Evolutionary conservation across 2,888 invertebrate genomes (phyloP).

Genomic region (Chrysomela aeneicollis): DNA sequence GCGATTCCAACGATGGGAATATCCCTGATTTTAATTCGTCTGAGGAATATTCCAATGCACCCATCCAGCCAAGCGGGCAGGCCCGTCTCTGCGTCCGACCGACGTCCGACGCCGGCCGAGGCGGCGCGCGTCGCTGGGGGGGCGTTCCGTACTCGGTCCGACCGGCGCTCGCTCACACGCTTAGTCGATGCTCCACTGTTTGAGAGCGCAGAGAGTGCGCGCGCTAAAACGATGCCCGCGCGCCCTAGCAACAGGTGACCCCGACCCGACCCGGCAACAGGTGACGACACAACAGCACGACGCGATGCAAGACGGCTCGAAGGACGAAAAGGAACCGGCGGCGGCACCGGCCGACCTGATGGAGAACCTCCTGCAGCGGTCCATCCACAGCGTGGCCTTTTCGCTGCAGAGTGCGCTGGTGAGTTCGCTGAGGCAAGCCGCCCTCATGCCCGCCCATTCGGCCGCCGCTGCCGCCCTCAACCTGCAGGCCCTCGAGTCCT

Average conservation of each 20-base stretch:
- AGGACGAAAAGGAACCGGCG: slow-evolving; percentile 26
- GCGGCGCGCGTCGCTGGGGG: neutral
- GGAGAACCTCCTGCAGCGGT: slow-evolving; percentile 68
- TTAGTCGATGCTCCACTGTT: slow-evolving; percentile 64
- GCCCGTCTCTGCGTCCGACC: no score
- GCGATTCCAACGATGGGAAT: no score
- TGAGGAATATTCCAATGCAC: no score
- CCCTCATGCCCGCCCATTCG: slow-evolving; percentile 81
- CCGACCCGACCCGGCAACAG: slow-evolving; percentile 6
- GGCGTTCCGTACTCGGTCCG: neutral
- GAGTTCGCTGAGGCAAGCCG: slow-evolving; percentile 84
- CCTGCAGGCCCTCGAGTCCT: slow-evolving; percentile 85
- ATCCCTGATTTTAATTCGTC: no score
- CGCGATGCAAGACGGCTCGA: neutral
- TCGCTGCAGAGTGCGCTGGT: slow-evolving; percentile 86
- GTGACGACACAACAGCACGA: no score
- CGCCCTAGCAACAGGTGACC: slow-evolving; percentile 18
- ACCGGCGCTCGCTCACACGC: slow-evolving; percentile 44
- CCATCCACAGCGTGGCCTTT: slow-evolving; percentile 77
- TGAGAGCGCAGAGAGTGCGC: slow-evolving; percentile 69
- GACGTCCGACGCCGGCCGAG: neutral
- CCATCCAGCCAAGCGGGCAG: no score
- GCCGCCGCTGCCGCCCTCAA: slow-evolving; percentile 86
- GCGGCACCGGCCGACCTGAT: slow-evolving; percentile 29
- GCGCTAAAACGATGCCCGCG: slow-evolving; percentile 50